A percentile compares a stretch with the other conserved stretches of the same genome.
phyloP scores from a whole-genome alignment of 2,888 invertebrate species.

The Diabrotica balteata region DNA sequence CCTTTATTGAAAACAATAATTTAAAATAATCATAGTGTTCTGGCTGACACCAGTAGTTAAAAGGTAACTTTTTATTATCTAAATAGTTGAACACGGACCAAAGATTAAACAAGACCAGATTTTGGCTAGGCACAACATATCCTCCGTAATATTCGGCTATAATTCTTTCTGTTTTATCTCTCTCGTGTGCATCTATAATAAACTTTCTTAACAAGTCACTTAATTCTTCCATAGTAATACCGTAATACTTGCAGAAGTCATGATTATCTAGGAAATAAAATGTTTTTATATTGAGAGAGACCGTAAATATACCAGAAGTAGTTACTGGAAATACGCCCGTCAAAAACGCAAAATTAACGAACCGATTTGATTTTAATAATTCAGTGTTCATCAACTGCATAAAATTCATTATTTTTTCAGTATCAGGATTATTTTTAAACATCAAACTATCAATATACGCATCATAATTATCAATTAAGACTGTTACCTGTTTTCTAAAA shows the following conservation, averaged over 20 bases:
- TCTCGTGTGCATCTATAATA: constrained; percentile 11
- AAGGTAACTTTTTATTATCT: constrained; percentile 20
- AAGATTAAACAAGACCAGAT: constrained; percentile 12
- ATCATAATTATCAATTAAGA: constrained; percentile 25
- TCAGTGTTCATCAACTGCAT: constrained; percentile 12
- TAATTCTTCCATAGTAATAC: constrained; percentile 13
- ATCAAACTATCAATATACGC: constrained; percentile 22
- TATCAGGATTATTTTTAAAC: constrained; percentile 14
- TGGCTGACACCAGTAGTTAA: constrained; percentile 24
- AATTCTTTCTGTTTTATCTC: constrained; percentile 23
- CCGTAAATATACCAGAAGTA: constrained; percentile 16
- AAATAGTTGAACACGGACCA: constrained; percentile 24
- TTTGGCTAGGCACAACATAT: constrained; percentile 17
- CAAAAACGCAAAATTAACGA: constrained; percentile 10
- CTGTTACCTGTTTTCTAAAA: constrained; percentile 16
- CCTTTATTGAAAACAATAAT: constrained; percentile 13
- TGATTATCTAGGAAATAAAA: constrained; percentile 24
- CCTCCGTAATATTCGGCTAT: constrained; percentile 23
- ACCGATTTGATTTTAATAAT: constrained; percentile 17
- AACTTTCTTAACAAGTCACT: constrained; percentile 14
- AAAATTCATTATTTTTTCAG: constrained; percentile 19
- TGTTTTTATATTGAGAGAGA: constrained; percentile 12
- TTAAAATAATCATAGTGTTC: constrained; percentile 25
- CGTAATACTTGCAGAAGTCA: constrained; percentile 22
- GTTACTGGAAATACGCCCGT: constrained; percentile 20